Evolutionary conservation across 2,113 vertebrate species (phyloP), one percentile per base, ranked within the genome.

Genomic region (Chionodraco myersi): DNA sequence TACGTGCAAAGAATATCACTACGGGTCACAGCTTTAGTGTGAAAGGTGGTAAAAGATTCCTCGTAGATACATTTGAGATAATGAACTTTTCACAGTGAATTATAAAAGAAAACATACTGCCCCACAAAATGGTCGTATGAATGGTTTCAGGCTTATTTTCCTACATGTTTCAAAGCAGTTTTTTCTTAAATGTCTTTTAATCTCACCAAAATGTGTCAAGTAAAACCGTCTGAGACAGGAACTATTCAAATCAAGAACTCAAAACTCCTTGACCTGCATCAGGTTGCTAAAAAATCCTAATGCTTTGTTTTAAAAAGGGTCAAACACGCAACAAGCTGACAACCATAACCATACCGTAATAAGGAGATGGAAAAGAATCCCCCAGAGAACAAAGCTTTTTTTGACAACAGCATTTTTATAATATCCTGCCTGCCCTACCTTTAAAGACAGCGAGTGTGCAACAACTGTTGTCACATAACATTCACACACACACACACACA

Each of bases 81-180:
- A 82, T 67, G 16, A n/a, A 51, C 26, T 61, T 65, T 87, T 72
- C n/a, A 54, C 6, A 60, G 47, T 63, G 30, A 49, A 14, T 21
- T 51, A 1, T 36, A 79, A 70, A 69, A 65, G 2, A 58, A 58
- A 58, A 18, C 21, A 18, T 18, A 23, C 15, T 63, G 41, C 18
- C 58, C 16, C 36, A 41, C 30, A 41, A 41, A 41, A 41, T 7
- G 36, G 36, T 41, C 36, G 7, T 1, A 1, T 41, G 36, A 41
- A 6, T 41, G 7, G 36, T 41, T 41, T 41, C 36, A 41, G 36
- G 1, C 36, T 41, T 7, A 41, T 7, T 41, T 41, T 41, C 36
- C 7, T 7, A 41, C 36, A 41, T 7, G 36, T 41, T 41, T 41
- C 1, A 41, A 41, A 41, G 36, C 36, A 41, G 6, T 6, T 41